These are phyloP conservation scores for Polyploca ridens DNA, from an alignment of 2,888 invertebrate species.

Conservation along the genomic window DNA sequence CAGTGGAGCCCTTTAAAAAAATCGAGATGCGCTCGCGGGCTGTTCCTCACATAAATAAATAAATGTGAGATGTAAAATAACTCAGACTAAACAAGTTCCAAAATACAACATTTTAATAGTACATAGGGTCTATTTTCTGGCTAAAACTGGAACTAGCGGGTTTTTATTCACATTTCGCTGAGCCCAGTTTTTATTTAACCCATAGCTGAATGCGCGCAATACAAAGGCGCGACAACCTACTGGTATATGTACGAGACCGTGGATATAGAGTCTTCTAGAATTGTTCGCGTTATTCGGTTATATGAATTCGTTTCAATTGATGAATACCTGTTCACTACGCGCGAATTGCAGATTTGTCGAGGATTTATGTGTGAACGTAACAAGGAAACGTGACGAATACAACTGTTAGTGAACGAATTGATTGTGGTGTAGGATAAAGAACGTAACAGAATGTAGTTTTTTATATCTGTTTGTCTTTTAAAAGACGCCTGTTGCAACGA, in stretches of 20 bases:
- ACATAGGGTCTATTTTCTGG: constrained; percentile 28
- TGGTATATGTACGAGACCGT: constrained; percentile 33
- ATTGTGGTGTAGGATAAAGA: neutral
- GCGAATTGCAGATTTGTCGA: neutral
- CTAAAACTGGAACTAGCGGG: constrained; percentile 38
- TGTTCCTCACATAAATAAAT: no score
- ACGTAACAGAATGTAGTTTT: no score
- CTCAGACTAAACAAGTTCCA: neutral
- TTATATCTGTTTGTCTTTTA: no score
- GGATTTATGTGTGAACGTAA: neutral
- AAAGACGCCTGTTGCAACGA: no score
- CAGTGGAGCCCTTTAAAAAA: no score
- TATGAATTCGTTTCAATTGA: neutral
- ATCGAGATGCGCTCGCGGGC: no score
- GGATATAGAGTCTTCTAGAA: constrained; percentile 20
- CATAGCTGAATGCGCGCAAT: constrained; percentile 64
- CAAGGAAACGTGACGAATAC: neutral
- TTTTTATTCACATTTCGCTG: constrained; percentile 56
- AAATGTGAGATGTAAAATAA: no score
- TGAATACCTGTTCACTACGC: neutral
- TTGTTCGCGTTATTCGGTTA: neutral
- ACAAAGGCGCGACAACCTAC: constrained; percentile 69
- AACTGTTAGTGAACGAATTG: neutral
- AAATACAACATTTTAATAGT: neutral
- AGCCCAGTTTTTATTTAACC: constrained; percentile 68